Base-by-base conservation (phyloP, 2,888 invertebrate genomes). In the Andricus curvator region DNA sequence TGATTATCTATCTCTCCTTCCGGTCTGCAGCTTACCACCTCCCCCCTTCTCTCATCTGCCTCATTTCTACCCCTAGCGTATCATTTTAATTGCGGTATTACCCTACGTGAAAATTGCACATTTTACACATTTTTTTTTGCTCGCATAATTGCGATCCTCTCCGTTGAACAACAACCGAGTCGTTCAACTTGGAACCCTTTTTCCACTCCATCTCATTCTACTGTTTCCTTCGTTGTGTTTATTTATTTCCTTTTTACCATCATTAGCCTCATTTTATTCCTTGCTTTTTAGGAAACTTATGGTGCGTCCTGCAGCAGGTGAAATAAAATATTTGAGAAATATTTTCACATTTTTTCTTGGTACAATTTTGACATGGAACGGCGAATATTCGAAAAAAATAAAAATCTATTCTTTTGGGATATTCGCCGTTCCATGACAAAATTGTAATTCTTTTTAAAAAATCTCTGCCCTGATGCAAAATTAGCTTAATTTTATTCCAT, bases 1-100 rank as follows among this genome's bases (percentile, higher is more conserved):
- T 89, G 88, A 90, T 90, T 90, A 89, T 90, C 90, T 86, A 88
- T 88, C 90, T 86, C 85, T 86, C 87, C 80, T 83, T 79, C 83
- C 88, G 86, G 88, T 87, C 87, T 85, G 82, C 87, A 87, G 85
- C 85, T 87, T 84, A 86, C 85, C 81, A 84, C 70, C 81, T 84
- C 81, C 83, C 60, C 5, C 29, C 17, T n/a, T 37, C 25, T n/a
- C 74, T 67, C 65, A 20, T 81, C 78, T 76, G n/a, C 44, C 77
- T 70, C 66, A 67, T 81, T 78, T 70, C 82, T 66, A 78, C 80
- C 80, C 82, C 83, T 82, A 15, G 44, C 83, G 84, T 86, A 85
- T 86, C 86, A 87, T 84, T 87, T 82, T 85, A 88, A 88, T 86
- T 85, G 80, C 84, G 79, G 84, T 81, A 88, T 85, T 84, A 88